Evolutionary conservation across 2,113 vertebrate genomes (phyloP).

Genomic region (Taxidea taxus): DNA sequence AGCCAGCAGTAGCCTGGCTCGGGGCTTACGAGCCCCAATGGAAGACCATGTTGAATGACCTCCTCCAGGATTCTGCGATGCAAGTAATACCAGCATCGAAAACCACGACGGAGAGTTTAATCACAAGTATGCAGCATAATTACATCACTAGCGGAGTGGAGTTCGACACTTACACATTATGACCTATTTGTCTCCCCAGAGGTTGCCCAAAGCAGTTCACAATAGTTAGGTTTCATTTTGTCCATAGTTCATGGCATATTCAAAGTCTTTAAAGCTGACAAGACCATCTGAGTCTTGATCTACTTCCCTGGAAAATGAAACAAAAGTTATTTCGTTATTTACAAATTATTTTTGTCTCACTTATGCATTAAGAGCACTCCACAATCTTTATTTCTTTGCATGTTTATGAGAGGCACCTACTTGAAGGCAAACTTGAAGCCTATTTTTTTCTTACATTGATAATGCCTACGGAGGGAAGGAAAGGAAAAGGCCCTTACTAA

Average conservation of each 20-base stretch:
- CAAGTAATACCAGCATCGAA: background rate
- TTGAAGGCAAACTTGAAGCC: background rate
- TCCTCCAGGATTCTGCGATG: background rate
- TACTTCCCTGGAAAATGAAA: constrained; percentile 81
- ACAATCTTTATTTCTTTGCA: background rate
- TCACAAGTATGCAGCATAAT: background rate
- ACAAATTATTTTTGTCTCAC: background rate
- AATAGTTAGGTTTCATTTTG: constrained; percentile 72
- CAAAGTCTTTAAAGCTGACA: constrained; percentile 88
- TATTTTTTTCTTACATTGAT: background rate
- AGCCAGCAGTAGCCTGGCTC: background rate
- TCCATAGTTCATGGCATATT: constrained; percentile 80
- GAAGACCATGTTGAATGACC: background rate
- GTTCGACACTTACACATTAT: background rate
- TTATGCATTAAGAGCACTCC: background rate
- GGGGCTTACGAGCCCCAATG: background rate
- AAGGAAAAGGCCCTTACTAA: constrained; percentile 3
- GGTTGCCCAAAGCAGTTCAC: constrained; percentile 47
- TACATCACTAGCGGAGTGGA: background rate
- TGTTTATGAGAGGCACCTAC: background rate
- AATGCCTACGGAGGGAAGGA: background rate
- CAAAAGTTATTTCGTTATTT: constrained; percentile 7
- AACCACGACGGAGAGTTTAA: background rate
- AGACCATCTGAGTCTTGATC: constrained; percentile 85
- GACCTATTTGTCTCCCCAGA: background rate